Percentiles rank a stretch among this genome's conserved stretches.
Evolutionary conservation across 2,113 vertebrate genomes (phyloP).

Genomic region (Morone chrysops): DNA sequence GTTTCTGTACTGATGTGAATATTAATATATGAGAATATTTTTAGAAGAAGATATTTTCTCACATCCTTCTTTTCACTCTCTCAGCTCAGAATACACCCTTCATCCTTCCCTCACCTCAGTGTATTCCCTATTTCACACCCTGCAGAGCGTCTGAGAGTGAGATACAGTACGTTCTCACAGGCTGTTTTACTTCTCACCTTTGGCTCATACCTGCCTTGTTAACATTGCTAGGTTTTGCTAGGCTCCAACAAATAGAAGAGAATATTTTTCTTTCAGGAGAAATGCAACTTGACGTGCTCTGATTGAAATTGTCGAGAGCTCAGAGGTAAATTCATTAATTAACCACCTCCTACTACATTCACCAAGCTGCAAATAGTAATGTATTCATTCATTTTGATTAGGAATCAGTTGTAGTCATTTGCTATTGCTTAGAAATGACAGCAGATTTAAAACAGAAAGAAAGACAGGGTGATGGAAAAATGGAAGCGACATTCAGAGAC

Average conservation of each 20-base stretch:
- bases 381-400: no score
- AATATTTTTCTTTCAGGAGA: slow-evolving; percentile 17
- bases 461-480: no score
- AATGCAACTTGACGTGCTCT: not conserved
- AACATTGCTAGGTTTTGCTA: slow-evolving; percentile 32
- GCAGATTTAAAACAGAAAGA: no score
- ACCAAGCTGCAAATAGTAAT: no score
- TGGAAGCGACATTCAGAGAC: no score
- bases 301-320: not conserved
- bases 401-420: no score
- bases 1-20: no score
- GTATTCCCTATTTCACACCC: slow-evolving; percentile 27
- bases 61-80: not conserved
- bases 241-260: not conserved
- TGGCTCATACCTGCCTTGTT: slow-evolving; percentile 12
- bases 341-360: no score
- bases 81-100: not conserved
- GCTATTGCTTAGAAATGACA: no score
- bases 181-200: slow-evolving; percentile 39
- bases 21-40: no score
- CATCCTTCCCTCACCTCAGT: slow-evolving; percentile 11
- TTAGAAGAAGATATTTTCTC: no score
- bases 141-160: slow-evolving; percentile 1
- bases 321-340: not conserved
- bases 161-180: slow-evolving; percentile 16